These are phyloP conservation scores for Meloidogyne floridensis DNA, from an alignment of 1,140 invertebrate genomes.

Conservation along the genomic window DNA sequence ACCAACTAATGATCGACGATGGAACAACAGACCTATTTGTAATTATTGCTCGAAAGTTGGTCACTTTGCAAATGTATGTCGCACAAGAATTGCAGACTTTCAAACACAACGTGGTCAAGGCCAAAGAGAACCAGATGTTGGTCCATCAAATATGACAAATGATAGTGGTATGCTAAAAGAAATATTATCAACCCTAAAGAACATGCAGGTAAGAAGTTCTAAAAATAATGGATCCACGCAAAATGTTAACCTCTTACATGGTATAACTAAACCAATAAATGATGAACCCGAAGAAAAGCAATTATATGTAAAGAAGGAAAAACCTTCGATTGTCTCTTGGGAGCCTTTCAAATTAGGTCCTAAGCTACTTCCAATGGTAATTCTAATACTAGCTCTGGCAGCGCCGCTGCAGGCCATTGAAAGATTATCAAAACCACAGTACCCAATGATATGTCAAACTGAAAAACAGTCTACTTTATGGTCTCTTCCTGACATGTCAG, in stretches of 20 bases:
- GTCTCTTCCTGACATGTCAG: neutral
- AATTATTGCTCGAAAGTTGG: neutral
- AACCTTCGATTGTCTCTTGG: neutral
- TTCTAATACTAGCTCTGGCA: neutral
- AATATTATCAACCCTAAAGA: too few species aligned
- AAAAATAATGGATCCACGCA: neutral
- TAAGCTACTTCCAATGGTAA: neutral
- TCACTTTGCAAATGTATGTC: neutral
- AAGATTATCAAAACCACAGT: neutral
- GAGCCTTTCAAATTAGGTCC: neutral
- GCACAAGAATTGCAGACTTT: neutral
- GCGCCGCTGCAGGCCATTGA: neutral
- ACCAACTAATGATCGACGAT: neutral
- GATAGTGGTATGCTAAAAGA: too few species aligned
- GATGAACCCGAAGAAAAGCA: too few species aligned
- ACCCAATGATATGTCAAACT: conserved; percentile 12
- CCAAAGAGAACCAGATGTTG: neutral
- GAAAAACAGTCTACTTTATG: conserved; percentile 1
- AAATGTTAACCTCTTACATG: neutral
- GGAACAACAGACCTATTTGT: neutral
- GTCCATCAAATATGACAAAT: neutral
- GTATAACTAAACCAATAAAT: neutral
- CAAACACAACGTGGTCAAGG: neutral
- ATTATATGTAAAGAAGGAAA: too few species aligned
- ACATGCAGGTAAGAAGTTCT: neutral